Evolutionary conservation across 2,888 invertebrate species (phyloP).

Genomic region (Drosophila imparisetae): DNA sequence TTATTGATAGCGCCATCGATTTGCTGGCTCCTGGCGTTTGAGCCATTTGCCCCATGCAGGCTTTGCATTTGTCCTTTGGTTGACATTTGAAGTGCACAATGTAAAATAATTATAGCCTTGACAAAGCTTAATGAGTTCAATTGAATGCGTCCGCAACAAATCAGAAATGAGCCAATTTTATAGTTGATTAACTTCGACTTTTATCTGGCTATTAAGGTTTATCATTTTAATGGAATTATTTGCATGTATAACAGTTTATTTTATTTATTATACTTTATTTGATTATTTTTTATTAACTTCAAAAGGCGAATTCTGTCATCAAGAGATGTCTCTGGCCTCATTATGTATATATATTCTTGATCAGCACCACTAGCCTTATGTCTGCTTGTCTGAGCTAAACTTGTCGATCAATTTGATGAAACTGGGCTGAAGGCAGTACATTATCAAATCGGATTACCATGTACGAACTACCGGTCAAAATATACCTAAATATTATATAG

Average conservation of each 20-base stretch:
- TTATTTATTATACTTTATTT: neutral
- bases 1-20: constrained; percentile 42
- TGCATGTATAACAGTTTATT: neutral
- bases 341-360: neutral
- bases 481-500: neutral
- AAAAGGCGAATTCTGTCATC: too few relatives aligned
- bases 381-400: too few relatives aligned
- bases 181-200: neutral
- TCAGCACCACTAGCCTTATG: neutral
- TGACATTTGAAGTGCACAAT: constrained; percentile 50
- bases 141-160: constrained; percentile 27
- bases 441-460: neutral
- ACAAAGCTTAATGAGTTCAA: constrained; percentile 22
- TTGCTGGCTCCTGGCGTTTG: neutral
- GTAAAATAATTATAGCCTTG: constrained; percentile 54
- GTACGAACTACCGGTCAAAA: too few relatives aligned
- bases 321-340: neutral
- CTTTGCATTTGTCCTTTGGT: constrained; percentile 22
- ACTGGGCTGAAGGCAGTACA: neutral
- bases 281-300: neutral
- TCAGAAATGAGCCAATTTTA: constrained; percentile 9
- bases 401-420: neutral
- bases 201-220: neutral
- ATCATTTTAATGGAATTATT: neutral
- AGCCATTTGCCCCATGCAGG: constrained; percentile 4